Conservation (phyloP, 2,888 invertebrate genomes). For the Drosophila recens region DNA sequence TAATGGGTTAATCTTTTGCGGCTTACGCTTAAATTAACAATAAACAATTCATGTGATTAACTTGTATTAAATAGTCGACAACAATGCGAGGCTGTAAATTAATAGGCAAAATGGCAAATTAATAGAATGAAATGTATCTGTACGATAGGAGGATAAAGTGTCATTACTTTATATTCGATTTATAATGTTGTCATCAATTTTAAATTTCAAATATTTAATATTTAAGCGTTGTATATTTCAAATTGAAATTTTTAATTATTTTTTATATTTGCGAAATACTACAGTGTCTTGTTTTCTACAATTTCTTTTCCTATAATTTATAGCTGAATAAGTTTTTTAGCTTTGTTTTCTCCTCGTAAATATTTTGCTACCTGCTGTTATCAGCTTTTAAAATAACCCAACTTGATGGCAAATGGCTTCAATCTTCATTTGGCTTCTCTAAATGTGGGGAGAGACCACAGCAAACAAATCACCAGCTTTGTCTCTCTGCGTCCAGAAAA, state of each 20-base stretch:
- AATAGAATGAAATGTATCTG: neutral
- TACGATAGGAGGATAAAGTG: neutral
- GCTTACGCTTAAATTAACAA: slow-evolving; percentile 40
- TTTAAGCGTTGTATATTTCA: neutral
- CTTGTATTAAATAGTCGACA: slow-evolving; percentile 9
- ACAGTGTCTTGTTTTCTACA: neutral
- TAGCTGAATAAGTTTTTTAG: neutral
- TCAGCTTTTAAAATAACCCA: neutral
- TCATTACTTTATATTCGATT: neutral
- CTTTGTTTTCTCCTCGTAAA: neutral
- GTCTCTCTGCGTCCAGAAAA: slow-evolving; percentile 18
- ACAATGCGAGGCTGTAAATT: neutral
- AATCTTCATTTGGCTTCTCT: slow-evolving; percentile 12
- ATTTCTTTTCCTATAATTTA: neutral
- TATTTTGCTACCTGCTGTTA: slow-evolving; percentile 13
- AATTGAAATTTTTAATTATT: neutral
- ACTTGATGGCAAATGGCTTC: slow-evolving; percentile 2
- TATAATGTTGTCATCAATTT: neutral
- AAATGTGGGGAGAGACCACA: slow-evolving; percentile 2
- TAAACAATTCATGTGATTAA: slow-evolving; percentile 29
- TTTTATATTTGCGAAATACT: neutral
- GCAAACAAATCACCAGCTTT: slow-evolving; percentile 26
- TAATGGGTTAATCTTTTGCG: slow-evolving; percentile 42
- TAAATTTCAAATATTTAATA: neutral
- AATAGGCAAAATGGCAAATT: neutral